Base-by-base conservation (phyloP, 35 echinoderm and acorn worm genomes). In the Patiria miniata region DNA sequence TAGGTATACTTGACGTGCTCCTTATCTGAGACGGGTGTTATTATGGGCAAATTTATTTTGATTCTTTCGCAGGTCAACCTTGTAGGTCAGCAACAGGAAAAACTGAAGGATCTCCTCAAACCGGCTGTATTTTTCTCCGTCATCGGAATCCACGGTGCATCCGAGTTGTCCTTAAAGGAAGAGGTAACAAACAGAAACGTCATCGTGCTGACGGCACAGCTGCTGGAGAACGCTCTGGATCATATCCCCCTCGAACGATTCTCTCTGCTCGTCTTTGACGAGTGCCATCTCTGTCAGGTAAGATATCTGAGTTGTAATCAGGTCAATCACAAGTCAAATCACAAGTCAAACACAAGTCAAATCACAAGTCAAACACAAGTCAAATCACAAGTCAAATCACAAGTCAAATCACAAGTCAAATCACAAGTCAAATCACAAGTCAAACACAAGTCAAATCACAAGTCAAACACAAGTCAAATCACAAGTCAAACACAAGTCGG, bases 231-330 rank as follows among this genome's bases (percentile, higher is more conserved):
- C 39, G 88, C 79, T 14, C 37, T 90, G 40, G 61, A 90, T 8
- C 37, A 51, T 16, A 81, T 90, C 23, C 22, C 65, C 28, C 69
- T 90, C 0, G 42, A 42, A 36, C 15, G 22, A 18, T 57, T 90
- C 39, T 73, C 88, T 14, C 81, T 90, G 26, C 36, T 90, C 8
- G 79, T 90, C 16, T 90, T 90, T 90, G 88, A 90, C 39, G 88
- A 90, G 65, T 90, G 88, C 29, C 88, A 90, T 53, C 82, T 83
- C 54, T 90, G 88, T 57, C 88, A 90, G 19, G 88, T 90, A 39
- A 77, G 88, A 28, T 7, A 26, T 69, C 12, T 47, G 42, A 47
- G 42, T 47, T 47, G 42, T 47, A 47, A n/a, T n/a, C n/a, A n/a
- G n/a, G n/a, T n/a, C n/a, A n/a, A n/a, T n/a, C n/a, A n/a, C n/a